Evolutionary conservation across 2,113 vertebrate species (phyloP).

Genomic region (Meriones unguiculatus): DNA sequence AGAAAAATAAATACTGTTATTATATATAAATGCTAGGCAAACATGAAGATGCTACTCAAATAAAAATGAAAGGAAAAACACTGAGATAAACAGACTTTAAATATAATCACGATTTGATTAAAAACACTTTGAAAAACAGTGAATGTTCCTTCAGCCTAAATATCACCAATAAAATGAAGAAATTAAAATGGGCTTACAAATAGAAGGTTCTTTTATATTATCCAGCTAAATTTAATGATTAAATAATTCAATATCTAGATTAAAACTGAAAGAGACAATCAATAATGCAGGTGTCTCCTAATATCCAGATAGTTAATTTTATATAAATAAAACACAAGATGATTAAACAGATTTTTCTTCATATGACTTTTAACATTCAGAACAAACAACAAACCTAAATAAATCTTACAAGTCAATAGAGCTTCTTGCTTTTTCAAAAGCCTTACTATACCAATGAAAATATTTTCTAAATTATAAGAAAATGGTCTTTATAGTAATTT

Average conservation of each 20-base stretch:
- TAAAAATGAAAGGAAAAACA: slow-evolving; percentile 23
- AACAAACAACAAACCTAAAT: not conserved
- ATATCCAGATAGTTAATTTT: not conserved
- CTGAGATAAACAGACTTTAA: not conserved
- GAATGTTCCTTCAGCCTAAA: slow-evolving; percentile 20
- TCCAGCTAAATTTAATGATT: slow-evolving; percentile 21
- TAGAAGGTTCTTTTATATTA: not conserved
- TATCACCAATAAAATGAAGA: not conserved
- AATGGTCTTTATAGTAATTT: not conserved
- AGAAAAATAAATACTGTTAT: slow-evolving; percentile 41
- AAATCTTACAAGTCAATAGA: slow-evolving; percentile 3
- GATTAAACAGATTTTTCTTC: slow-evolving; percentile 11
- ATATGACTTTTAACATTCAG: slow-evolving; percentile 1
- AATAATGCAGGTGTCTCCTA: slow-evolving; percentile 4
- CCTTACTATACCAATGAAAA: not conserved
- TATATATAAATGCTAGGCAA: not conserved
- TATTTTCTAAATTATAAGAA: slow-evolving; percentile 4
- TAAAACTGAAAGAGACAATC: slow-evolving; percentile 50
- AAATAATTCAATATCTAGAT: not conserved
- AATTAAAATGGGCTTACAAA: not conserved
- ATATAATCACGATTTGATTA: not conserved
- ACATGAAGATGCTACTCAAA: not conserved
- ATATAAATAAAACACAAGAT: not conserved
- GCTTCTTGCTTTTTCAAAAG: not conserved
- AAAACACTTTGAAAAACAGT: slow-evolving; percentile 5